phyloP scores from a whole-genome alignment of 2,888 invertebrate species.

The Philereme vetulata region DNA sequence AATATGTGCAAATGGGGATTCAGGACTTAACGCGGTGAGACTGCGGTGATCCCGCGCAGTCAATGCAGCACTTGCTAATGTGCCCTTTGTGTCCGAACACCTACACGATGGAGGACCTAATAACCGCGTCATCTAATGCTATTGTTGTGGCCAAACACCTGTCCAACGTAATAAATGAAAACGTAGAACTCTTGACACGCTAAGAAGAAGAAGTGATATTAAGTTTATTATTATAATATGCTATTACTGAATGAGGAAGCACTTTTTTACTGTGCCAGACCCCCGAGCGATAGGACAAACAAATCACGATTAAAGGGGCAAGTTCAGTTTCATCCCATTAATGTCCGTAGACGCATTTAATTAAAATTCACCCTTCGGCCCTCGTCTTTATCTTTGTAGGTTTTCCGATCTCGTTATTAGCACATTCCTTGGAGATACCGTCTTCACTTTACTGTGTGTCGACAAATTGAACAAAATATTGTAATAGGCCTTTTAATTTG shows the following conservation, averaged over 20 bases:
- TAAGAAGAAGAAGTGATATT: too few species aligned
- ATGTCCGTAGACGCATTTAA: constrained; percentile 77
- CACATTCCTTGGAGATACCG: constrained; percentile 45
- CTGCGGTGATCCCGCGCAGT: too few species aligned
- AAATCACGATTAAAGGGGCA: constrained; percentile 76
- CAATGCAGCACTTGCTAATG: too few species aligned
- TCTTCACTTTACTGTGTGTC: constrained; percentile 44
- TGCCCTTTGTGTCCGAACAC: too few species aligned
- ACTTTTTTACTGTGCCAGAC: constrained; percentile 21
- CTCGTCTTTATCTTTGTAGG: constrained; percentile 66
- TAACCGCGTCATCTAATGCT: too few species aligned
- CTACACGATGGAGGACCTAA: too few species aligned
- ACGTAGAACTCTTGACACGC: too few species aligned
- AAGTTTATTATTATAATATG: too few species aligned
- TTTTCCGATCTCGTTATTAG: constrained; percentile 77
- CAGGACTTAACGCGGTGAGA: too few species aligned
- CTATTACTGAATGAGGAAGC: not conserved
- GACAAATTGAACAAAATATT: constrained; percentile 48
- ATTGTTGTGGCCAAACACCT: too few species aligned
- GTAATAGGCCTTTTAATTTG: constrained; percentile 40
- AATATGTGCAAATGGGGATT: too few species aligned
- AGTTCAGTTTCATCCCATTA: constrained; percentile 79
- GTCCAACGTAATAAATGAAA: too few species aligned
- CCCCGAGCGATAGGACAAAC: constrained; percentile 69
- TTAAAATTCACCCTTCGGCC: constrained; percentile 77